These are phyloP conservation scores for Polyploca ridens DNA, from an alignment of 2,888 invertebrate genomes.

Conservation along the genomic window DNA sequence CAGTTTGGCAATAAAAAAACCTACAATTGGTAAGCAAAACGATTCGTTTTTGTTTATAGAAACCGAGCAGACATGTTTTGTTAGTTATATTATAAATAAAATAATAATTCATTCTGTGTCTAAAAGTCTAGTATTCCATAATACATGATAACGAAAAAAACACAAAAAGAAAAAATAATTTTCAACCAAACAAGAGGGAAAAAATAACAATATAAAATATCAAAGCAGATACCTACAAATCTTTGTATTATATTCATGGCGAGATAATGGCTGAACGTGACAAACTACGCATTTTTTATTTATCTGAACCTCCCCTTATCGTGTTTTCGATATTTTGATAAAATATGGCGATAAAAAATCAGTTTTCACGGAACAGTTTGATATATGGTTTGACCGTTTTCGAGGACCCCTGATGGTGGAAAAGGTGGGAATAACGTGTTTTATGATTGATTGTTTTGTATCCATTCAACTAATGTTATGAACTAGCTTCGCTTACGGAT, in stretches of 20 bases:
- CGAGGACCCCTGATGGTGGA: background rate
- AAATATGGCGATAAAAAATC: slow-evolving; percentile 12
- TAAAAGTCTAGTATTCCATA: no score
- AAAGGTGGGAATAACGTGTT: no score
- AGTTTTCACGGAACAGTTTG: slow-evolving; percentile 8
- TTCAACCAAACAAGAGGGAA: slow-evolving; percentile 13
- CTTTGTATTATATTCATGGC: slow-evolving; percentile 26
- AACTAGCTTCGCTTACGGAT: no score
- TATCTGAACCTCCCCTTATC: slow-evolving; percentile 9
- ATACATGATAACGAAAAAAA: no score
- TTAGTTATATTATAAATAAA: no score
- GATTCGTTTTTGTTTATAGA: no score
- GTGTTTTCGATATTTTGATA: slow-evolving; percentile 10
- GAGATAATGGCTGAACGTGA: slow-evolving; percentile 33
- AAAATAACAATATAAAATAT: slow-evolving; percentile 17
- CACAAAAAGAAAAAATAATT: background rate
- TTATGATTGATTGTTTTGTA: background rate
- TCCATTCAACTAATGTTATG: background rate
- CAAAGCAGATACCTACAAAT: slow-evolving; percentile 31
- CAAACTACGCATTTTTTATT: slow-evolving; percentile 28
- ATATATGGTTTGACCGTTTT: background rate
- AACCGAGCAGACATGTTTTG: no score
- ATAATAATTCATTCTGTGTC: no score
- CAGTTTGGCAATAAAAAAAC: no score
- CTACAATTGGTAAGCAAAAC: no score